Percentiles rank a stretch among this genome's conserved stretches.
Conservation (phyloP, 2,888 invertebrate genomes). For the Zhuqinia jingwanae region DNA sequence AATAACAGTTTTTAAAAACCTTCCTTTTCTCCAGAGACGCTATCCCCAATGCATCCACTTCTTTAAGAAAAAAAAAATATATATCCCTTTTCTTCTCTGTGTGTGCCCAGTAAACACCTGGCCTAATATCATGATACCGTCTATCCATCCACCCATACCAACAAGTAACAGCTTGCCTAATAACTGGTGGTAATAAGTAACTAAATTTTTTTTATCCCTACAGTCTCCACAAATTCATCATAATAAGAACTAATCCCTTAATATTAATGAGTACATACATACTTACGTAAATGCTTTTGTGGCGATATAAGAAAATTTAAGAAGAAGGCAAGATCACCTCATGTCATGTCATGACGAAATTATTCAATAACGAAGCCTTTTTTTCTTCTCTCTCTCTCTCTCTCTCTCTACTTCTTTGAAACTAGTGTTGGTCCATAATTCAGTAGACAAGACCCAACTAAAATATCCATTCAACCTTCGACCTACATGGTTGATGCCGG, state of each 20-base stretch:
- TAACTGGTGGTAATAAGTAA: conserved; percentile 39
- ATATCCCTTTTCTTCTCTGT: background rate
- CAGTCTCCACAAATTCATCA: conserved; percentile 27
- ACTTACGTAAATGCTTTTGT: background rate
- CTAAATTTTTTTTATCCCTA: conserved; percentile 37
- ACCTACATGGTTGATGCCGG: conserved; percentile 52
- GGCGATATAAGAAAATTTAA: conserved; percentile 22
- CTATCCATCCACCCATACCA: conserved; percentile 1
- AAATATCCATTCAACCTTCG: conserved; percentile 54
- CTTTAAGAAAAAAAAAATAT: conserved; percentile 13
- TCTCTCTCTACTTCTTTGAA: background rate
- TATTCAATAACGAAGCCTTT: conserved; percentile 57
- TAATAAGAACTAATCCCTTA: conserved; percentile 65
- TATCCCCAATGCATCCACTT: background rate
- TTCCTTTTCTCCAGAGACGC: conserved; percentile 57
- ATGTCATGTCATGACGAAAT: conserved; percentile 69
- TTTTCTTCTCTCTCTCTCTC: conserved; percentile 41
- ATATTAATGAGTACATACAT: background rate
- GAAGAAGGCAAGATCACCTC: conserved; percentile 65
- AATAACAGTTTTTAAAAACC: conserved; percentile 71
- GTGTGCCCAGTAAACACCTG: conserved; percentile 63
- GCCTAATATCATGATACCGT: conserved; percentile 39
- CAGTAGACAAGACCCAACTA: conserved; percentile 37
- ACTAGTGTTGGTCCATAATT: conserved; percentile 14
- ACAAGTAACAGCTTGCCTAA: conserved; percentile 50